Percentiles rank a stretch among this genome's conserved stretches.
Conservation (phyloP, 2,888 invertebrate genomes). For the Mimas tiliae region DNA sequence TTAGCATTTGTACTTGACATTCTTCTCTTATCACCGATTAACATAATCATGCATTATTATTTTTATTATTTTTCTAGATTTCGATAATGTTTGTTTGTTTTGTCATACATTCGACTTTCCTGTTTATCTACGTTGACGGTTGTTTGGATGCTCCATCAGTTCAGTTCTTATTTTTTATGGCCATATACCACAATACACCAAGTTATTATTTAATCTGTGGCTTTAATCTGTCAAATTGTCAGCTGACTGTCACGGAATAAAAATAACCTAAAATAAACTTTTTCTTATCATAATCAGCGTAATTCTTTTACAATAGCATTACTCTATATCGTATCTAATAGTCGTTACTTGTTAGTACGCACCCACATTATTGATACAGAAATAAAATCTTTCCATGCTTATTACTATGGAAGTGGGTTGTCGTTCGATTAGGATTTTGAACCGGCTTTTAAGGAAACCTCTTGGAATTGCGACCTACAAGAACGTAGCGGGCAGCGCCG, state of each 20-base stretch:
- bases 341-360: not conserved
- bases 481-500: slow-evolving; percentile 56
- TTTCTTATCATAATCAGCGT: slow-evolving; percentile 4
- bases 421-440: slow-evolving; percentile 58
- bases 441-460: slow-evolving; percentile 70
- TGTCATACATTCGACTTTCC: too few relatives aligned
- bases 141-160: too few relatives aligned
- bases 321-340: not conserved
- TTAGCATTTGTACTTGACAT: too few relatives aligned
- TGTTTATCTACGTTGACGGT: too few relatives aligned
- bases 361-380: not conserved
- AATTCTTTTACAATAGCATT: not conserved
- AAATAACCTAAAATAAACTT: not conserved
- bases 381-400: slow-evolving; percentile 7
- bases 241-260: slow-evolving; percentile 27
- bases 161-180: too few relatives aligned
- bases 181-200: too few relatives aligned
- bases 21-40: too few relatives aligned
- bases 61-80: too few relatives aligned
- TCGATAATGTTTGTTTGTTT: too few relatives aligned
- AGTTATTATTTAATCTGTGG: too few relatives aligned
- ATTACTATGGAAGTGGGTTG: slow-evolving; percentile 60
- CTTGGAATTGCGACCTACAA: slow-evolving; percentile 53
- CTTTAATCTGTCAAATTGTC: not conserved
- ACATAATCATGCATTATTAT: too few relatives aligned